A percentile compares a stretch with the other conserved stretches of the same genome.
phyloP scores from a whole-genome alignment of 2,888 invertebrate species.

The Falcaria lacertinaria region DNA sequence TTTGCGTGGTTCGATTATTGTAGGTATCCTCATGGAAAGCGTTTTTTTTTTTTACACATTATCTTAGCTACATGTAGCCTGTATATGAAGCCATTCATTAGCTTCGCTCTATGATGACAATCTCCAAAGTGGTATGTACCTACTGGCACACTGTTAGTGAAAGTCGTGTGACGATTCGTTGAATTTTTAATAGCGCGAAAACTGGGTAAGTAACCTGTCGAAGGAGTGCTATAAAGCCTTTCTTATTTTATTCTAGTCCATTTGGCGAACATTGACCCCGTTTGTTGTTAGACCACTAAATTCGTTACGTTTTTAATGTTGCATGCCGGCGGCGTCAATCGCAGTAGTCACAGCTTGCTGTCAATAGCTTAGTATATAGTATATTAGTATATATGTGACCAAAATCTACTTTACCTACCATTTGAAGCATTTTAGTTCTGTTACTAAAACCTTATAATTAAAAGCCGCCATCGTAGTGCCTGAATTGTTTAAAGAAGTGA shows the following conservation, averaged over 20 bases:
- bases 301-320: slow-evolving; percentile 21
- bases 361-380: too few relatives aligned
- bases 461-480: too few relatives aligned
- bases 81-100: slow-evolving; percentile 2
- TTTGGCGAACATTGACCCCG: slow-evolving; percentile 62
- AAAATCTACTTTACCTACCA: too few relatives aligned
- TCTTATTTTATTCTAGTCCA: slow-evolving; percentile 68
- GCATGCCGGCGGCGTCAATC: too few relatives aligned
- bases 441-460: too few relatives aligned
- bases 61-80: too few relatives aligned
- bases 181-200: slow-evolving; percentile 72
- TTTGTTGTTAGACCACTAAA: slow-evolving; percentile 33
- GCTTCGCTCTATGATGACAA: slow-evolving; percentile 25
- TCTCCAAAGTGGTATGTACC: slow-evolving; percentile 30
- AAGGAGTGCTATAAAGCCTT: slow-evolving; percentile 61
- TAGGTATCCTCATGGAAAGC: too few relatives aligned
- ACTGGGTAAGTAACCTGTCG: slow-evolving; percentile 67
- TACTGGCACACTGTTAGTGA: slow-evolving; percentile 57
- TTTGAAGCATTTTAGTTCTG: too few relatives aligned
- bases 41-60: too few relatives aligned
- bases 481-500: too few relatives aligned
- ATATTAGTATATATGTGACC: too few relatives aligned
- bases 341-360: too few relatives aligned
- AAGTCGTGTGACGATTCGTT: slow-evolving; percentile 73
- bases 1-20: slow-evolving; percentile 8